Evolutionary conservation across 2,113 vertebrate genomes (phyloP), one percentile per base, ranked within the genome.

Genomic region (Bucco capensis): DNA sequence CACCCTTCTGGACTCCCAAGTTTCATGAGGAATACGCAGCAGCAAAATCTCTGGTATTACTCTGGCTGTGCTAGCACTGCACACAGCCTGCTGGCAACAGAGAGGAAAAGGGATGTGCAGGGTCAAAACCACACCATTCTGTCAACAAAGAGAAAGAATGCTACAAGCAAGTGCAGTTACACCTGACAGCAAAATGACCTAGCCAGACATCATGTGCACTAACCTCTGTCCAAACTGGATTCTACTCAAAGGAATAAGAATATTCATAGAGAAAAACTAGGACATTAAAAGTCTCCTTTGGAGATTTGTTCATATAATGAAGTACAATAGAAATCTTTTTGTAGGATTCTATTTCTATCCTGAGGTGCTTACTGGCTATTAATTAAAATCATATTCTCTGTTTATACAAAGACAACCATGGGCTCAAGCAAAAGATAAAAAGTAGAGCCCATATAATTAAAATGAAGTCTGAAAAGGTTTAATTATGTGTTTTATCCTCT

Each of bases 331-430:
- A 86, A 82, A 35, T 84, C 8, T 51, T 93, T 94, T 30, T 38
- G 66, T 57, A 37, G 27, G 23, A 70, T 65, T 72, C 30, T 46
- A 9, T 70, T 81, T 87, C 76, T 96, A 18, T 24, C 49, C 57
- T 30, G 15, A 91, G 81, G 72, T 92, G 51, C 76, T 89, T 58
- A 35, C 70, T 77, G 33, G 44, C 65, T 90, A 88, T 83, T 96
- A 86, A 94, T 95, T 93, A 95, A 92, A 95, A 82, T 38, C n/a
- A 38, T 66, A 83, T 79, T 92, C 74, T 69, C 71, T 81, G 56
- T 91, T 88, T 83, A 88, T 51, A 89, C 19, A 88, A 83, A 94
- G 88, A 75, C 51, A 77, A 88, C 58, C 83, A 82, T 19, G 12
- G 70, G 31, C 67, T 87, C 57, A 61, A 92, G 73, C 25, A 71